These are phyloP conservation scores for Notocelia uddmanniana DNA, from an alignment of 2,888 invertebrate species.

Conservation along the genomic window DNA sequence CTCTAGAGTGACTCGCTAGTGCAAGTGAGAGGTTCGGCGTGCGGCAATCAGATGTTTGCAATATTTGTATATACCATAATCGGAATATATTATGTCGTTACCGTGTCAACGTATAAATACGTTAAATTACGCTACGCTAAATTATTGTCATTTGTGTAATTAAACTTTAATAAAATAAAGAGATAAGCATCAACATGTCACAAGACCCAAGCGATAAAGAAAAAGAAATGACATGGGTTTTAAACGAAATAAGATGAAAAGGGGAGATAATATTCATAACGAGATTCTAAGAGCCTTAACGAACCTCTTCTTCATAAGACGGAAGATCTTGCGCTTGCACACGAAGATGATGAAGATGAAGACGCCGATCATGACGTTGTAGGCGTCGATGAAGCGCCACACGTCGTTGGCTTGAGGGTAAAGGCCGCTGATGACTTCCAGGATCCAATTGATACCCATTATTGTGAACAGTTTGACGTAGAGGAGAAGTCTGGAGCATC, in stretches of 20 bases:
- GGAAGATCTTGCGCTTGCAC: conserved; percentile 89
- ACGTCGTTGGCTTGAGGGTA: conserved; percentile 76
- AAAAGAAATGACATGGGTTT: not conserved
- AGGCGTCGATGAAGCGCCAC: conserved; percentile 88
- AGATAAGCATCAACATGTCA: too few relatives aligned
- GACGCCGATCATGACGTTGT: conserved; percentile 89
- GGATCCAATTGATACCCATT: conserved; percentile 92
- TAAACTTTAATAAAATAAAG: not conserved
- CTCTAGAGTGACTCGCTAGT: too few relatives aligned
- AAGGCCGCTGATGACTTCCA: conserved; percentile 88
- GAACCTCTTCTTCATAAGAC: conserved; percentile 86
- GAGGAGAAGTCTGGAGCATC: conserved; percentile 86
- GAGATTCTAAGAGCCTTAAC: conserved; percentile 48
- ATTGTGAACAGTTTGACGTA: conserved; percentile 90
- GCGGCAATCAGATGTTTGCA: too few relatives aligned
- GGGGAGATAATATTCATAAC: not conserved
- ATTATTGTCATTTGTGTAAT: not conserved
- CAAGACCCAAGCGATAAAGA: not conserved
- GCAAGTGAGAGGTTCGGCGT: too few relatives aligned
- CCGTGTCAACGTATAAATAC: not conserved
- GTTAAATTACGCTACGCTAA: not conserved
- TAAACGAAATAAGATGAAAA: not conserved
- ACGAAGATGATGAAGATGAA: conserved; percentile 91
- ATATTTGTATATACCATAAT: too few relatives aligned
- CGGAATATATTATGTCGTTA: not conserved